phyloP scores from a whole-genome alignment of 2,113 vertebrate genomes.

The Falco punctatus region DNA sequence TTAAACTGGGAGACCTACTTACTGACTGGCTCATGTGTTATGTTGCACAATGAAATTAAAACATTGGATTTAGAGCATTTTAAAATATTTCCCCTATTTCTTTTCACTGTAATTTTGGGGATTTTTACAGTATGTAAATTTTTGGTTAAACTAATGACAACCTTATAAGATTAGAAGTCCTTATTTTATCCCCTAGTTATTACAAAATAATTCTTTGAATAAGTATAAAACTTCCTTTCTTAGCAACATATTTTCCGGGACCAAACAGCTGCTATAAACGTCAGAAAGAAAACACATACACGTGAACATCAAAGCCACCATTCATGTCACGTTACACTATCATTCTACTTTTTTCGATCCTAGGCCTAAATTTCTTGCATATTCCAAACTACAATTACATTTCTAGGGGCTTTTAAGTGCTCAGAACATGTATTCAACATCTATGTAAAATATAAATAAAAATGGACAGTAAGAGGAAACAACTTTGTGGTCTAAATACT shows the following conservation, averaged over 20 bases:
- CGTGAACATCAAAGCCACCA: not conserved
- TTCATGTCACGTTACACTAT: not conserved
- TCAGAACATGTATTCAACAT: not conserved
- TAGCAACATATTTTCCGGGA: not conserved
- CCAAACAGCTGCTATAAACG: not conserved
- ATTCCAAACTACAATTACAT: not conserved
- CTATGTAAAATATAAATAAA: not conserved
- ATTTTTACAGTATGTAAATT: not conserved
- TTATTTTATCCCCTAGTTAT: not conserved
- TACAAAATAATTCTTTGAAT: not conserved
- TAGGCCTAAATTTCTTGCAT: not conserved
- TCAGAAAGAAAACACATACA: not conserved
- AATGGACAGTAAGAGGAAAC: not conserved
- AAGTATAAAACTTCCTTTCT: not conserved
- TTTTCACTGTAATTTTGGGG: not conserved
- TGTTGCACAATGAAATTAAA: constrained; percentile 9
- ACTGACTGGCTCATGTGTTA: not conserved
- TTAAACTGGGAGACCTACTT: constrained; percentile 37
- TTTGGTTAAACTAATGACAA: not conserved
- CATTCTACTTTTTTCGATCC: not conserved
- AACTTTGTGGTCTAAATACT: not conserved
- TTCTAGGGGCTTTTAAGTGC: not conserved
- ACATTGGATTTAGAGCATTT: not conserved
- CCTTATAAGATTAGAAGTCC: not conserved
- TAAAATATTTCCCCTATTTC: constrained; percentile 24